Evolutionary conservation across 2,113 vertebrate genomes (phyloP), one percentile per base, ranked within the genome.

Genomic region (Neogobius melanostomus): DNA sequence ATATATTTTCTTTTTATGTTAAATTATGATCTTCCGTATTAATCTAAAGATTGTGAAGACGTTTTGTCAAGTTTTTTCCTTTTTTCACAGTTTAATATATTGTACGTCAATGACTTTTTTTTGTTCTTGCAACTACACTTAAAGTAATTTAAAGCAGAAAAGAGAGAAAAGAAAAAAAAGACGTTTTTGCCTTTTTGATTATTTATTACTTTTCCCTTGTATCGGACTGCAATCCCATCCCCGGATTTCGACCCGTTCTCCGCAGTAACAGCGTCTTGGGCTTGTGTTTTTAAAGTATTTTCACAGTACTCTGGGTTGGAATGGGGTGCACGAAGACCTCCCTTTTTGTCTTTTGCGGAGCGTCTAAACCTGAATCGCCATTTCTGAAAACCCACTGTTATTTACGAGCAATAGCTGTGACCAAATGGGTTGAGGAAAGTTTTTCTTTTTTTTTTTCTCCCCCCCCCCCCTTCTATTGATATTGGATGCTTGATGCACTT

Each of bases 1-100:
- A 98, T 99, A 98, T 99, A 99, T 98, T 99, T 97, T 98, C 97
- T 98, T 99, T 36, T 98, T 99, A 97, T 99, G 93, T 97, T 99
- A 99, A 98, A 97, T 99, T 99, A 99, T 99, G 97, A 98, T 98
- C 95, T 96, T 98, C 95, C 95, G 94, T 97, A 98, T 97, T 98
- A 98, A 99, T 99, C 97, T 97, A 97, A 98, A 98, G 96, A 98
- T 99, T 98, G 96, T 98, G 96, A 98, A 97, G 95, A 95, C 94
- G 93, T 94, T 95, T 87, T 95, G 96, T 95, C 93, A 91, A 88
- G 85, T 91, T 95, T 90, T 91, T 90, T 91, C 84, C 83, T 92
- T 94, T 95, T 94, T 92, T 89, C 96, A 98, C 96, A 99, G 96
- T 98, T 98, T 99, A 99, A 98, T 99, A 99, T 99, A 98, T 98